phyloP scores from a whole-genome alignment of 2,888 invertebrate genomes.

The Seira sanloemensis region DNA sequence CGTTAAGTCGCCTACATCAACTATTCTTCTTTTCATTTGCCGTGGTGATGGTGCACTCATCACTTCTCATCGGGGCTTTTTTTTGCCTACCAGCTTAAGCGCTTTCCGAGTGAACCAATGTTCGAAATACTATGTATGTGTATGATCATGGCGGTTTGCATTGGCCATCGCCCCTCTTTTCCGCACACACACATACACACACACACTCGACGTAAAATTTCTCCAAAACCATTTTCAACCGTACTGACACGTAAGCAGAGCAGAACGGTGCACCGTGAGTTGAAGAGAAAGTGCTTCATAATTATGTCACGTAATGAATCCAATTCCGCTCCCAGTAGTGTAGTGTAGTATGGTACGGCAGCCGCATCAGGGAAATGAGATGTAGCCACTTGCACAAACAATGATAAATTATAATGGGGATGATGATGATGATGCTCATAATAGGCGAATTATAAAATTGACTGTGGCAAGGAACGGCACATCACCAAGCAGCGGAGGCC shows the following conservation, averaged over 20 bases:
- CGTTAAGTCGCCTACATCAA: constrained; percentile 61
- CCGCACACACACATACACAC: too few relatives aligned
- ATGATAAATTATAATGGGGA: not conserved
- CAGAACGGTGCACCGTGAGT: constrained; percentile 12
- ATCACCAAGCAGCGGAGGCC: constrained; percentile 25
- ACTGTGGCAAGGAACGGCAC: not conserved
- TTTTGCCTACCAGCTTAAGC: not conserved
- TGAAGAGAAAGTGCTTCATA: constrained; percentile 65
- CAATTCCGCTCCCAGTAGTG: constrained; percentile 61
- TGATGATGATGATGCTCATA: constrained; percentile 29
- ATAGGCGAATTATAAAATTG: constrained; percentile 51
- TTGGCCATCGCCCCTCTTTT: constrained; percentile 10
- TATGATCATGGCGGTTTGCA: not conserved
- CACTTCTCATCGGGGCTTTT: not conserved
- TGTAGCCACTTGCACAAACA: not conserved
- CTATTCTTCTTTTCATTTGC: constrained; percentile 2
- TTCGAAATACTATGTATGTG: not conserved
- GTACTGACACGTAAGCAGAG: not conserved
- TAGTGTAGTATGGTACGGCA: too few relatives aligned
- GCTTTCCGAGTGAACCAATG: not conserved
- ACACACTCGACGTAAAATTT: not conserved
- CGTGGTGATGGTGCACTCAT: constrained; percentile 1
- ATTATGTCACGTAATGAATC: constrained; percentile 65
- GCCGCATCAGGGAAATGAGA: not conserved
- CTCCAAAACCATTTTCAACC: not conserved